A percentile compares a stretch with the other conserved stretches of the same genome.
Evolutionary conservation across 53 echinoderm and acorn worm genomes (phyloP).

Genomic region (Temnopleurus reevesii): DNA sequence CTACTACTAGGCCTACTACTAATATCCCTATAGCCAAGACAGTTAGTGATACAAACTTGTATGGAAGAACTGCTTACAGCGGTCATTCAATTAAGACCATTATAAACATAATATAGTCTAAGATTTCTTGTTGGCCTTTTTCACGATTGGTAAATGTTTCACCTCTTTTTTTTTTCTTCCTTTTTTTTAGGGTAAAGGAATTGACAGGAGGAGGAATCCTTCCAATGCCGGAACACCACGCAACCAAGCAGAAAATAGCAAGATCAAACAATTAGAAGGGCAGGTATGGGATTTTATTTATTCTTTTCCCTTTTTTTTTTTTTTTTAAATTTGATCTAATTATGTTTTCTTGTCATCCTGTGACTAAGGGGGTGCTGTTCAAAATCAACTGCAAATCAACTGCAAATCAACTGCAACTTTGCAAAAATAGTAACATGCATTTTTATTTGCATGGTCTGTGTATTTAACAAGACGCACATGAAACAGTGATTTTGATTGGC

Average conservation of each 20-base stretch:
- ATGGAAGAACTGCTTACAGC: no score
- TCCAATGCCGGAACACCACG: neutral
- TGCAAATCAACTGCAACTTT: no score
- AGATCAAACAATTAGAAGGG: slow-evolving; percentile 39
- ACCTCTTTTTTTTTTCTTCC: neutral
- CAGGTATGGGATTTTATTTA: neutral
- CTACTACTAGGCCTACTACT: no score
- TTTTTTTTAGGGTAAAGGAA: neutral
- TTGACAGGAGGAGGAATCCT: neutral
- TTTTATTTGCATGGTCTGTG: neutral
- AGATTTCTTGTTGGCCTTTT: neutral
- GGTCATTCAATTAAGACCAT: no score
- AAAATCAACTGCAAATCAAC: no score
- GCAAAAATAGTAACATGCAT: no score
- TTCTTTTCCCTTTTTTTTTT: no score
- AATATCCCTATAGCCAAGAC: no score
- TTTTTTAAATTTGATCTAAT: neutral
- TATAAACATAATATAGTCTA: neutral
- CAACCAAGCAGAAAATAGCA: slow-evolving; percentile 42
- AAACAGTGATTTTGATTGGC: no score
- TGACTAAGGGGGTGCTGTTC: neutral
- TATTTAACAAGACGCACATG: no score
- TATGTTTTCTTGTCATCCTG: neutral
- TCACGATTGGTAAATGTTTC: no score
- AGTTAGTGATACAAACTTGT: no score